These are phyloP conservation scores for Ceraclea dissimilis DNA, from an alignment of 2,888 invertebrate species.

Conservation along the genomic window DNA sequence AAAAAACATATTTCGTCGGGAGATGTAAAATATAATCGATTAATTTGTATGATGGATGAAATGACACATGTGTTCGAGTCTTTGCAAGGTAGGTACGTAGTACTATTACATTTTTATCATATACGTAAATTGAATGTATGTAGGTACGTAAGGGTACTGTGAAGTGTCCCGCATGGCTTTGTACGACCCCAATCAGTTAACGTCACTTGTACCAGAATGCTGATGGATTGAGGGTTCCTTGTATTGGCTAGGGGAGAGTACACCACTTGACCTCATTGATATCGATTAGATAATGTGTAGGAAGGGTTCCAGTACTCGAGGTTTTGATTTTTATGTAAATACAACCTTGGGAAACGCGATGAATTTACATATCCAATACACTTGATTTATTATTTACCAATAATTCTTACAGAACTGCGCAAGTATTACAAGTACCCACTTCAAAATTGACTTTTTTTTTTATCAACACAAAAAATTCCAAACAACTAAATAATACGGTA, in stretches of 20 bases:
- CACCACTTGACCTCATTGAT: neutral
- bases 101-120: no score
- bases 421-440: no score
- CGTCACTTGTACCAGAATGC: conserved; percentile 15
- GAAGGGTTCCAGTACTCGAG: no score
- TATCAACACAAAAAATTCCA: no score
- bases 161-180: neutral
- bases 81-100: neutral
- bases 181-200: conserved; percentile 15
- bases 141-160: neutral
- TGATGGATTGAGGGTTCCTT: conserved; percentile 12
- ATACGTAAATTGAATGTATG: neutral
- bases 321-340: no score
- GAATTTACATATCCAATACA: no score
- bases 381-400: no score
- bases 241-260: neutral
- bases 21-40: neutral
- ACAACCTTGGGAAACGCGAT: no score
- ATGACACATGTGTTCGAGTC: neutral
- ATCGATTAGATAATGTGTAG: neutral
- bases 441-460: no score
- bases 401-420: no score
- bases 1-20: no score
- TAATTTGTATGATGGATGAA: neutral
- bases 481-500: no score